Evolutionary conservation across 2,113 vertebrate species (phyloP).

Genomic region (Bambusicola thoracicus): DNA sequence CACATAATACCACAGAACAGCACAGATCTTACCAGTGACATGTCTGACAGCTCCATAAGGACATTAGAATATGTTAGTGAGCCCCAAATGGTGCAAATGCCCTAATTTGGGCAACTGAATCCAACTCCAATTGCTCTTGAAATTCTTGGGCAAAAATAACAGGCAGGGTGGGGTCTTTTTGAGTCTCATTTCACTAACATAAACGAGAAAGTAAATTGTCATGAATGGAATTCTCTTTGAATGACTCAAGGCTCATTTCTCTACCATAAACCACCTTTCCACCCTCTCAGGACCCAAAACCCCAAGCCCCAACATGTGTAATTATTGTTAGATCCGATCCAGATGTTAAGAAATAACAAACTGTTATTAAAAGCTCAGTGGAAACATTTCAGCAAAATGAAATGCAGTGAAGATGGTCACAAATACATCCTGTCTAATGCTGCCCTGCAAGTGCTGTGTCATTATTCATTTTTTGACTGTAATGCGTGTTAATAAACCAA

Average conservation of each 20-base stretch:
- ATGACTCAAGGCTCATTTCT: background rate
- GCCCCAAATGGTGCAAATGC: background rate
- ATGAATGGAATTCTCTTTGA: constrained; percentile 11
- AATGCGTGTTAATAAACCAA: background rate
- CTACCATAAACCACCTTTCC: constrained; percentile 7
- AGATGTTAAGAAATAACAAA: constrained; percentile 31
- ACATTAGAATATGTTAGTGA: background rate
- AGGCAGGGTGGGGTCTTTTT: background rate
- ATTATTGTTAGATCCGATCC: constrained; percentile 30
- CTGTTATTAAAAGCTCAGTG: background rate
- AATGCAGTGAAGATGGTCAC: background rate
- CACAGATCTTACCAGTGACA: background rate
- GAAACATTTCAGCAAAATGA: background rate
- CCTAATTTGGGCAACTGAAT: background rate
- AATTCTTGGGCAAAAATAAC: background rate
- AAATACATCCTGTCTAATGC: background rate
- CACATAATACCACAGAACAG: background rate
- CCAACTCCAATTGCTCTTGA: background rate
- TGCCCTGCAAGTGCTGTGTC: background rate
- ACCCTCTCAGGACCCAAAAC: background rate
- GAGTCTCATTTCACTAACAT: background rate
- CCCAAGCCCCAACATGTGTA: background rate
- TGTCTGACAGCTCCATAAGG: background rate
- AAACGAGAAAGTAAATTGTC: constrained; percentile 10
- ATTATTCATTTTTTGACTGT: background rate